phyloP scores from a whole-genome alignment of 2,797 vertebrate genomes.

The Helostoma temminkii region DNA sequence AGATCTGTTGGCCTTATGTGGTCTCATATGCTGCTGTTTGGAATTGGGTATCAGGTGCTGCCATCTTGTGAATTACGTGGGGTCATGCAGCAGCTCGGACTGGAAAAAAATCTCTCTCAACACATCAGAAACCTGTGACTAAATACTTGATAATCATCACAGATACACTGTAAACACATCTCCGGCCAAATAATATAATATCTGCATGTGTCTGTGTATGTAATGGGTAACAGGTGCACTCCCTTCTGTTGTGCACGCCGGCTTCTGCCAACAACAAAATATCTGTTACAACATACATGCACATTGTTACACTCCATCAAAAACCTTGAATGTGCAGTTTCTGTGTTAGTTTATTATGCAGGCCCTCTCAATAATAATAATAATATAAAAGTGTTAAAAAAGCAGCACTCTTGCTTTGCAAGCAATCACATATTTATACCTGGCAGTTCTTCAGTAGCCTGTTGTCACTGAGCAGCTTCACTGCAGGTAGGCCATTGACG shows the following conservation, averaged over 20 bases:
- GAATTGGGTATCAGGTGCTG: slow-evolving; percentile 58
- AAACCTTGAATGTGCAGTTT: background rate
- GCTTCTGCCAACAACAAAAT: slow-evolving; percentile 53
- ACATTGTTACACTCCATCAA: slow-evolving; percentile 4
- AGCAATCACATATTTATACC: slow-evolving; percentile 28
- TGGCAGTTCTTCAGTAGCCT: slow-evolving; percentile 54
- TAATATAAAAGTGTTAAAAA: background rate
- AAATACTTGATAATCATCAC: slow-evolving; percentile 67
- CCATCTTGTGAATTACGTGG: slow-evolving; percentile 68
- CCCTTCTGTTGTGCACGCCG: slow-evolving; percentile 51
- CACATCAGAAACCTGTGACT: slow-evolving; percentile 41
- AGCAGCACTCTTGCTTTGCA: slow-evolving; percentile 21
- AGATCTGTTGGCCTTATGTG: background rate
- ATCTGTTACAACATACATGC: slow-evolving; percentile 20
- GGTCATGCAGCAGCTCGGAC: slow-evolving; percentile 48
- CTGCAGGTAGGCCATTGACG: slow-evolving; percentile 67
- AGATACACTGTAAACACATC: slow-evolving; percentile 57
- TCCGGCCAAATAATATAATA: slow-evolving; percentile 33
- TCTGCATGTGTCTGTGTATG: slow-evolving; percentile 27
- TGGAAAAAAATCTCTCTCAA: slow-evolving; percentile 54
- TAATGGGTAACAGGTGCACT: slow-evolving; percentile 62
- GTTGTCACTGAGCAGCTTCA: slow-evolving; percentile 49
- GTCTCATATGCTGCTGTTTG: slow-evolving; percentile 17
- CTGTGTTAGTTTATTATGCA: background rate
- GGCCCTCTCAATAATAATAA: background rate